Percentiles rank a stretch among this genome's conserved stretches.
Conservation (phyloP, 2,888 invertebrate genomes). For the Yponomeuta malinellus region DNA sequence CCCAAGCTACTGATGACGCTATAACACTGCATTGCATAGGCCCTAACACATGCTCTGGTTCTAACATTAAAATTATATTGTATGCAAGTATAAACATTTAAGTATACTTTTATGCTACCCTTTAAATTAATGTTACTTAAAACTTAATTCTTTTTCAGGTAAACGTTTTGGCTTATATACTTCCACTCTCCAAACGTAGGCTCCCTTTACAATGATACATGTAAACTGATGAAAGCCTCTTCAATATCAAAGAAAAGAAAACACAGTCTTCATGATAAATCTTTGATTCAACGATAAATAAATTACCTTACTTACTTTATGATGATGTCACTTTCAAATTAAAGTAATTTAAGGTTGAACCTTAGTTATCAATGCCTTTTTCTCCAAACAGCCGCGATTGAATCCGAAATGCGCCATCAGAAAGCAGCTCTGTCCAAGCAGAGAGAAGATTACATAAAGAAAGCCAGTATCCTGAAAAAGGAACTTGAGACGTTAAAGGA, state of each 20-base stretch:
- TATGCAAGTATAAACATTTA: not conserved
- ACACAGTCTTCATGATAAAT: not conserved
- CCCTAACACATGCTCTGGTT: not conserved
- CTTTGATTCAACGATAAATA: not conserved
- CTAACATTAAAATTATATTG: not conserved
- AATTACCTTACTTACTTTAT: not conserved
- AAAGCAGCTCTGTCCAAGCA: slow-evolving; percentile 87
- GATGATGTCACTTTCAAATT: not conserved
- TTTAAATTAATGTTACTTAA: not conserved
- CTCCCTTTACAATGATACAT: not conserved
- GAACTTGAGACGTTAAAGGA: slow-evolving; percentile 86
- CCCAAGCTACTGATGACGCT: no score
- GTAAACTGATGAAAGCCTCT: not conserved
- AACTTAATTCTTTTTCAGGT: not conserved
- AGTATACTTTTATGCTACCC: not conserved
- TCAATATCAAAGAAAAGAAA: not conserved
- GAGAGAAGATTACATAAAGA: slow-evolving; percentile 87
- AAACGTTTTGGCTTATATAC: not conserved
- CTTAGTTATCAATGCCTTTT: not conserved
- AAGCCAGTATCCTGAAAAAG: slow-evolving; percentile 82
- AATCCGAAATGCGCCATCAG: slow-evolving; percentile 88
- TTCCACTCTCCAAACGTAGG: not conserved
- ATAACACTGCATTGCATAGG: no score
- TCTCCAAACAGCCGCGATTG: slow-evolving; percentile 76
- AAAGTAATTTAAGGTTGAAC: not conserved